Evolutionary conservation across 2,888 invertebrate genomes (phyloP).

Genomic region (Neuroscelio doddi): DNA sequence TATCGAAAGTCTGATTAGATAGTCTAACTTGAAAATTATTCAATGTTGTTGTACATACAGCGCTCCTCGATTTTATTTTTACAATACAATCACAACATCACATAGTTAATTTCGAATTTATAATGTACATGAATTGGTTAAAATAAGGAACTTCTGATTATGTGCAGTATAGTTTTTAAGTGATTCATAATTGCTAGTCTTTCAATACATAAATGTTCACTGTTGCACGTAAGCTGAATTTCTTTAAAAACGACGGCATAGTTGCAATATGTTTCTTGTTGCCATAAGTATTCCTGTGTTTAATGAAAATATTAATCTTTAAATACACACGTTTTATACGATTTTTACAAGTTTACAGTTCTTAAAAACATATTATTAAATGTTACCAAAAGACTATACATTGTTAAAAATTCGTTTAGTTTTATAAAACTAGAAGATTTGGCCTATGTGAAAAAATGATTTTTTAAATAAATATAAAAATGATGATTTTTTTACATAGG

Average conservation of each 20-base stretch:
- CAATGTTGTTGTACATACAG: neutral
- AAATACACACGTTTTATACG: neutral
- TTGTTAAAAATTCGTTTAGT: neutral
- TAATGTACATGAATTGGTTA: too few relatives aligned
- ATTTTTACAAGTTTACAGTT: neutral
- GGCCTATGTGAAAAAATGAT: too few relatives aligned
- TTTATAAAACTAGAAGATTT: neutral
- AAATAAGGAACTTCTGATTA: too few relatives aligned
- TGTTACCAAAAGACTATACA: neutral
- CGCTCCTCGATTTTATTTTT: neutral
- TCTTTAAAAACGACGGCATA: slow-evolving; percentile 15
- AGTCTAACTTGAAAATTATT: neutral
- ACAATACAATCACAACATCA: neutral
- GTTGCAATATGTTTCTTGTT: slow-evolving; percentile 15
- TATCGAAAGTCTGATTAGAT: too few relatives aligned
- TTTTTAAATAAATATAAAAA: too few relatives aligned
- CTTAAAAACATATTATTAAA: neutral
- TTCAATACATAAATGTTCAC: slow-evolving; percentile 50
- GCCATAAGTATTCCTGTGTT: slow-evolving; percentile 26
- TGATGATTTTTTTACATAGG: too few relatives aligned
- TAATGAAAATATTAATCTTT: neutral
- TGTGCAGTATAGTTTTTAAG: slow-evolving; percentile 35
- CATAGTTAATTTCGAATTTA: neutral
- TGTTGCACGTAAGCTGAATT: too few relatives aligned
- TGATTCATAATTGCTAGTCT: slow-evolving; percentile 65